phyloP scores from a whole-genome alignment of 92 coral and sea anemone species.

The Palythoa caribaeorum region DNA sequence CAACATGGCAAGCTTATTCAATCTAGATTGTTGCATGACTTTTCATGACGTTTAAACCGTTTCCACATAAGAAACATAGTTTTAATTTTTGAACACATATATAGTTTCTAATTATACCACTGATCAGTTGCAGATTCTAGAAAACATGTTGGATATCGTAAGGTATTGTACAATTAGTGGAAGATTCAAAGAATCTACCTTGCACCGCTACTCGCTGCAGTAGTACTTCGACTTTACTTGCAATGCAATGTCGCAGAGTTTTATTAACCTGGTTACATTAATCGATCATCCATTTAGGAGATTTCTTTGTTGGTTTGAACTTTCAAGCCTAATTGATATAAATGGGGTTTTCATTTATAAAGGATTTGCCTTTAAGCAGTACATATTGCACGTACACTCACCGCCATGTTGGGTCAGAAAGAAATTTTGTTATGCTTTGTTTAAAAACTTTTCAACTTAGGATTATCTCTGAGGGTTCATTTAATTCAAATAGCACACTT shows the following conservation, averaged over 20 bases:
- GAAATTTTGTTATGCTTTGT: neutral
- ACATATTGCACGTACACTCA: neutral
- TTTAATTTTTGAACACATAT: neutral
- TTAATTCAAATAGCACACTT: neutral
- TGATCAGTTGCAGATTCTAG: neutral
- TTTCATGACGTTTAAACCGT: neutral
- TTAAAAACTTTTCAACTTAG: neutral
- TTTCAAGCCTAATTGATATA: conserved; percentile 19
- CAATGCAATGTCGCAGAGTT: conserved; percentile 42
- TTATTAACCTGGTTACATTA: neutral
- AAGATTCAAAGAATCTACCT: neutral
- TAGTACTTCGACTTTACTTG: neutral
- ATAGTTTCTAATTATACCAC: neutral
- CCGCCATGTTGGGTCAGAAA: conserved; percentile 38
- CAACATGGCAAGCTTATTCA: conserved; percentile 28
- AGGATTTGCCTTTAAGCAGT: neutral
- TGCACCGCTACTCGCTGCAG: conserved; percentile 3
- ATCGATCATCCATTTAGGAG: conserved; percentile 15
- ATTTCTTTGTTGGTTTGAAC: conserved; percentile 5
- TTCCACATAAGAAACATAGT: conserved; percentile 27
- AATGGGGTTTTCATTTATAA: neutral
- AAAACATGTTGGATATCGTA: neutral
- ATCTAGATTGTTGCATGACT: neutral
- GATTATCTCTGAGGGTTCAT: too few relatives aligned
- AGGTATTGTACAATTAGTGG: neutral